Base-by-base conservation (phyloP, 2,888 invertebrate species). In the Leucozona laternaria region DNA sequence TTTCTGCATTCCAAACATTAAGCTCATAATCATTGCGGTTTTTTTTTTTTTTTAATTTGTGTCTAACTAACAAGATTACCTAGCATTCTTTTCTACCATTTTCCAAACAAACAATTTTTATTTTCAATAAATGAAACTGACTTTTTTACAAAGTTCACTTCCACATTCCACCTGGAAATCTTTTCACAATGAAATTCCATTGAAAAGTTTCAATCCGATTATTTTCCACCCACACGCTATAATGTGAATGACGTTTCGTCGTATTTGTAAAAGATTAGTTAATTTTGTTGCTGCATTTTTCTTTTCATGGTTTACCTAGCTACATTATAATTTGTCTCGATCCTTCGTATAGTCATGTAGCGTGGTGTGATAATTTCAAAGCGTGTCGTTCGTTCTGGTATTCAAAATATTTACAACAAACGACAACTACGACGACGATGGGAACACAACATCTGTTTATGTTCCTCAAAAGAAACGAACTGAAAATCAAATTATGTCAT, bases 401-500 rank as follows among this genome's bases (percentile, higher is more conserved):
- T 84, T 79, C 76, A 76, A 84, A 84, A 84, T 76, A 84, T 84
- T 79, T 84, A 84, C 79, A 76, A 37, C 20, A 72, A 79, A 71
- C 20, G 25, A 58, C 76, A 53, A 53, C 43, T 62, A 7, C 2
- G 6, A 57, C 66, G 20, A 20, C 62, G 17, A n/a, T 71, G 40
- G 68, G 50, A 45, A 37, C 31, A 76, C 31, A 76, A 80, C 84
- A 85, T 85, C 76, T 85, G 84, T 85, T 80, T 66, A 31, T 66
- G 45, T 31, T 77, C n/a, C 53, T 84, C 79, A 76, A 64, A 79
- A 71, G 76, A 84, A 80, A 31, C 8, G 22, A 57, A 55, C 40
- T 57, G 72, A 80, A 85, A 85, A 72, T 53, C 76, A 80, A 80
- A 85, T 85, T 85, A 77, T 85, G 84, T 85, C 84, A 85, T 85